Base-by-base conservation (phyloP, 2,797 vertebrate species). In the Todus mexicanus region DNA sequence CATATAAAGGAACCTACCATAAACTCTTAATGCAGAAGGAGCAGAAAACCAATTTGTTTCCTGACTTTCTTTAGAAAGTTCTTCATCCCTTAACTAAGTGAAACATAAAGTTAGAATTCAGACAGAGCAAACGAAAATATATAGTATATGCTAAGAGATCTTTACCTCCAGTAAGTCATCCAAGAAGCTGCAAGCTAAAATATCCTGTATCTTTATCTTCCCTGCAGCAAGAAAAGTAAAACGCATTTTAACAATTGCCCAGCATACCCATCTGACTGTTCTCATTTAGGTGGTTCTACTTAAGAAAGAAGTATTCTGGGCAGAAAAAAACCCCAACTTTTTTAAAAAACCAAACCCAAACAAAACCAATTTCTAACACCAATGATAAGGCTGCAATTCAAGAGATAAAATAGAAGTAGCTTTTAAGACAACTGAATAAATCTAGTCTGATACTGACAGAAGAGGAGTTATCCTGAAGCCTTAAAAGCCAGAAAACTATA, bases 21-120 rank as follows among this genome's bases (percentile, higher is more conserved):
- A 99, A 87, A 99, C 99, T 77, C 99, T 96, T 29, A 99, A 97
- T 57, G 99, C 99, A 22, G 99, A 99, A n/a, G 99, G 99, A 81
- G 99, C 99, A 59, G 99, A 99, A 98, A 99, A 99, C 99, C 99
- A 99, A 77, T 99, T 99, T 78, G 99, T 99, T 97, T 99, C 99
- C 97, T 99, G 99, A 98, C 99, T 99, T 97, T 99, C 99, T 96
- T 99, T 99, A 59, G 99, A 99, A 93, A 99, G 97, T 94, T 99
- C 99, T 97, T 99, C 99, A 94, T 99, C 99, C 96, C 99, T 98
- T 94, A 99, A 97, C 99, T 99, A 96, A 89, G 92, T 89, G 78
- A 95, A 96, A 84, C 91, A 64, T 10, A 70, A 60, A 86, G 33
- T 95, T 92, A 92, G 85, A 90, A 77, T 87, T 79, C 60, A 83